Conservation (phyloP, 1,140 invertebrate genomes). For the Aphelenchoides fujianensis region DNA sequence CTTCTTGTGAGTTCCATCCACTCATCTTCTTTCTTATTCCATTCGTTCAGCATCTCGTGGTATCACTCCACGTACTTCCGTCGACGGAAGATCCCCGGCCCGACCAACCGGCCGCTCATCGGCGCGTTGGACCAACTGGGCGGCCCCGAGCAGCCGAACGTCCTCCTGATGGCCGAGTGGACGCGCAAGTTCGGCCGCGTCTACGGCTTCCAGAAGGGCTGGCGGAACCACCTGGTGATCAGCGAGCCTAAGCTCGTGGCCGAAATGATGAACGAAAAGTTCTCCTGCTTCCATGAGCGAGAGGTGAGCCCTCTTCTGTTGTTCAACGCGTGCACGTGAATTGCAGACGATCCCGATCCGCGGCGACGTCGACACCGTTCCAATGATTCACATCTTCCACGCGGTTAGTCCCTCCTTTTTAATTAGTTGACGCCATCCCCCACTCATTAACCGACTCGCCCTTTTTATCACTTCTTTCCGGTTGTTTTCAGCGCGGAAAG, state of each 20-base stretch:
- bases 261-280: constrained; percentile 65
- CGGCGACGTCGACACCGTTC: constrained; percentile 42
- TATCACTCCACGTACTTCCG: constrained; percentile 43
- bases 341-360: constrained; percentile 27
- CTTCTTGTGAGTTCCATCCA: background rate
- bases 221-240: constrained; percentile 63
- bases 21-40: too few relatives aligned
- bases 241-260: constrained; percentile 63
- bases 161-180: constrained; percentile 61
- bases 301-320: constrained; percentile 24
- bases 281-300: constrained; percentile 64
- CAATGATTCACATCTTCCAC: constrained; percentile 44
- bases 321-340: background rate
- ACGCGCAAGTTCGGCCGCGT: constrained; percentile 63
- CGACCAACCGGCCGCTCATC: constrained; percentile 62
- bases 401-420: too few relatives aligned
- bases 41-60: background rate
- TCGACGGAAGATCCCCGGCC: constrained; percentile 62
- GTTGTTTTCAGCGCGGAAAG: too few relatives aligned
- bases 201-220: constrained; percentile 60
- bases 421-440: too few relatives aligned
- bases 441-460: too few relatives aligned
- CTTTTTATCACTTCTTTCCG: too few relatives aligned
- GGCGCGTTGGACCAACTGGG: constrained; percentile 61
- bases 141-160: constrained; percentile 47